Conservation (phyloP, 2,888 invertebrate species). For the Ceratothoa steindachneri region DNA sequence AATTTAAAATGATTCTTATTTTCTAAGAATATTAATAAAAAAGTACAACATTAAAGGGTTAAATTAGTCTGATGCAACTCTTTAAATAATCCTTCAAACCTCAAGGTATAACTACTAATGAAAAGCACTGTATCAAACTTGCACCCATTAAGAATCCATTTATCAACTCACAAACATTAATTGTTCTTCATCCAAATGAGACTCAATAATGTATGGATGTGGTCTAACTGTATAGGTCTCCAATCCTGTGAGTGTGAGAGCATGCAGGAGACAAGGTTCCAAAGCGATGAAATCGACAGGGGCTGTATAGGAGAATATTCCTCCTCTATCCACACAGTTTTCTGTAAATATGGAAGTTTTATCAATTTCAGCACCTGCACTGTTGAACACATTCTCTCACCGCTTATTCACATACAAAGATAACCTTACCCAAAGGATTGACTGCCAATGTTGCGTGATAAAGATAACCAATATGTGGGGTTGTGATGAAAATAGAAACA, state of each 20-base stretch:
- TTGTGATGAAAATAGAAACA: constrained; percentile 62
- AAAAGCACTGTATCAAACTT: no score
- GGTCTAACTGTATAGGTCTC: constrained; percentile 70
- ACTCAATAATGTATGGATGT: constrained; percentile 61
- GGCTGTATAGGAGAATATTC: constrained; percentile 68
- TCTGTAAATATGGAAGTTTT: constrained; percentile 13
- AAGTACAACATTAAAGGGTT: no score
- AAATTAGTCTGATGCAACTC: no score
- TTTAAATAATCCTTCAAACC: no score
- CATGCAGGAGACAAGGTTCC: constrained; percentile 63
- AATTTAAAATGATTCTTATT: no score
- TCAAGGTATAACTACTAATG: no score
- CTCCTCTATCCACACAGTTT: constrained; percentile 53
- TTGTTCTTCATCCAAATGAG: constrained; percentile 42
- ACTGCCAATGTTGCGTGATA: constrained; percentile 61
- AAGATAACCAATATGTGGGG: constrained; percentile 67
- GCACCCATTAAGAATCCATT: no score
- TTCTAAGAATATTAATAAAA: no score
- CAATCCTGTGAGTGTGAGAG: constrained; percentile 68
- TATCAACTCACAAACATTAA: constrained; percentile 53
- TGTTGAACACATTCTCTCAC: not conserved
- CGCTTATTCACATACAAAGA: no score
- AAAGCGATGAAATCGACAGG: constrained; percentile 64
- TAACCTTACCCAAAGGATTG: constrained; percentile 48
- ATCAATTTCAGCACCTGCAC: not conserved